These are phyloP conservation scores for Diceros bicornis DNA, from an alignment of 2,797 vertebrate species.

Conservation along the genomic window DNA sequence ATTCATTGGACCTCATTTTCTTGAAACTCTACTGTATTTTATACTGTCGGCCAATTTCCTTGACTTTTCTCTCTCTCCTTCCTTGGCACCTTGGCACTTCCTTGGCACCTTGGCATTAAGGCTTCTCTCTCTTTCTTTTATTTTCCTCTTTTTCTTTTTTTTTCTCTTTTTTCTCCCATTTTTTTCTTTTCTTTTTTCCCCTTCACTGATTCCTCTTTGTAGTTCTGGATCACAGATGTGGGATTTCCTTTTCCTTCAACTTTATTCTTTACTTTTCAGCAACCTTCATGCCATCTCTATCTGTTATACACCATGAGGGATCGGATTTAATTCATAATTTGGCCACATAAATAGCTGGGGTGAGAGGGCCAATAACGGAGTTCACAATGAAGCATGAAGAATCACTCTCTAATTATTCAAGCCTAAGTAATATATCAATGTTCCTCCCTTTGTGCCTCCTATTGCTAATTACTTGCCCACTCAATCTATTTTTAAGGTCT, in stretches of 20 bases:
- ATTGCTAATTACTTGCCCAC: background rate
- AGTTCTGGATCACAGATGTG: background rate
- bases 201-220: background rate
- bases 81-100: too few species aligned
- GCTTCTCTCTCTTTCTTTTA: background rate
- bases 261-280: background rate
- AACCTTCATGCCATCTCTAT: background rate
- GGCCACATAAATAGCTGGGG: background rate
- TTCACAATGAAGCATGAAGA: background rate
- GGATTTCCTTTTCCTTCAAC: background rate
- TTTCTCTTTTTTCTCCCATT: accelerated
- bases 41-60: background rate
- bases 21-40: background rate
- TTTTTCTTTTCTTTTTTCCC: background rate
- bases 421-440: too few species aligned
- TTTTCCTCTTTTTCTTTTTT: too few species aligned
- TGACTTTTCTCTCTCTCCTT: background rate
- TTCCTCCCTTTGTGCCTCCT: background rate
- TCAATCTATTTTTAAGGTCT: background rate
- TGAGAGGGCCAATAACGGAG: accelerated
- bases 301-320: background rate
- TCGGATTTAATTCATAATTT: background rate
- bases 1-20: background rate
- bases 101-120: too few species aligned
- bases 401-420: background rate